These are phyloP conservation scores for Rhipidura dahli DNA, from an alignment of 2,113 vertebrate species.

Conservation along the genomic window DNA sequence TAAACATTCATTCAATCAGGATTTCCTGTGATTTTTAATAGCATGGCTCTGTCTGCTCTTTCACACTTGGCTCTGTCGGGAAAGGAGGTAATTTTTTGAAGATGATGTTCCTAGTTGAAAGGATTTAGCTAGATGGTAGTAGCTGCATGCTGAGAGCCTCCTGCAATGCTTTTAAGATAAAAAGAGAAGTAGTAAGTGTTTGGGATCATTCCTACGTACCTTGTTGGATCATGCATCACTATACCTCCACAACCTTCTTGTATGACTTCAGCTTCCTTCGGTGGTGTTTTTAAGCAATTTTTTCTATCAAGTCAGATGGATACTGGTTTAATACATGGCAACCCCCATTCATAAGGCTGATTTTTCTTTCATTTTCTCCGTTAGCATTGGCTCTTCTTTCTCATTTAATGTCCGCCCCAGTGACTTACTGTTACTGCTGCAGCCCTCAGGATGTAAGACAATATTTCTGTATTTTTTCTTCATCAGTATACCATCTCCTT, in stretches of 20 bases:
- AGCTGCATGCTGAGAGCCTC: not conserved
- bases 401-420: not conserved
- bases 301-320: not conserved
- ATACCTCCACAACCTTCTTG: not conserved
- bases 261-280: not conserved
- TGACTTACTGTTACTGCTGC: conserved; percentile 24
- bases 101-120: not conserved
- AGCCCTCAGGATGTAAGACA: not conserved
- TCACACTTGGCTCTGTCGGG: not conserved
- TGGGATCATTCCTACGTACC: not conserved
- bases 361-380: not conserved
- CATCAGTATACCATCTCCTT: not conserved
- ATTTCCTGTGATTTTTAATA: conserved; percentile 26
- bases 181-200: not conserved
- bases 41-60: not conserved
- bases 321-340: not conserved
- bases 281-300: not conserved
- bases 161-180: not conserved
- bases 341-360: not conserved
- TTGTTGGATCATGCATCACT: not conserved
- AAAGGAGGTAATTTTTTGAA: not conserved
- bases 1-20: conserved; percentile 10
- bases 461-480: conserved; percentile 2
- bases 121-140: not conserved
- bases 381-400: not conserved